These are phyloP conservation scores for Drosophila simulans DNA, from an alignment of 1,140 invertebrate genomes.

Conservation along the genomic window DNA sequence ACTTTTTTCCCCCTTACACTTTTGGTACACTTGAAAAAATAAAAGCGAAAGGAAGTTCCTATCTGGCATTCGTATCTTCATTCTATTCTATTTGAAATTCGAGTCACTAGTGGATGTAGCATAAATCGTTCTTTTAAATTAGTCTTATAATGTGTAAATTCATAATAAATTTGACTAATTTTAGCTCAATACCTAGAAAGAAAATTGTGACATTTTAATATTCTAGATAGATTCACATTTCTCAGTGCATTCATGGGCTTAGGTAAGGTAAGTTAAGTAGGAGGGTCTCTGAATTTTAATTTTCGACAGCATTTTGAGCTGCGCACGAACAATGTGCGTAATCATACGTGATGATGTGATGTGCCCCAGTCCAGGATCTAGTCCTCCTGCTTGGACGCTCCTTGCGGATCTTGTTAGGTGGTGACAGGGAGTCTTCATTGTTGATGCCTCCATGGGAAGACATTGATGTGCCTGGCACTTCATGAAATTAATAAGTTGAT, in stretches of 20 bases:
- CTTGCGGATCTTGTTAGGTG: conserved; percentile 40
- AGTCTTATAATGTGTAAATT: too few relatives aligned
- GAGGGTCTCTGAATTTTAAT: conserved; percentile 83
- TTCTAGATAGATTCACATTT: background rate
- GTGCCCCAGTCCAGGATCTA: conserved; percentile 39
- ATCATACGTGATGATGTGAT: conserved; percentile 83
- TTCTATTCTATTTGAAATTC: too few relatives aligned
- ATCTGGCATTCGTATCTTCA: too few relatives aligned
- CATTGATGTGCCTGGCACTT: conserved; percentile 79
- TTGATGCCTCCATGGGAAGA: conserved; percentile 69
- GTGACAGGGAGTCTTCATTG: conserved; percentile 43
- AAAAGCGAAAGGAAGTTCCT: background rate
- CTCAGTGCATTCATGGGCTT: conserved; percentile 23
- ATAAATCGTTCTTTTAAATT: too few relatives aligned
- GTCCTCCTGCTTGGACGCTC: conserved; percentile 25
- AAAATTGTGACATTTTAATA: too few relatives aligned
- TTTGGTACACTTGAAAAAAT: conserved; percentile 3
- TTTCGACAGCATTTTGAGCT: conserved; percentile 81
- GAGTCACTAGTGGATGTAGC: too few relatives aligned
- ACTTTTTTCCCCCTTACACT: conserved; percentile 37
- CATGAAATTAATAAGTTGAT: conserved; percentile 84
- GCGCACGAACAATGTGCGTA: conserved; percentile 84
- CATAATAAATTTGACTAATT: too few relatives aligned
- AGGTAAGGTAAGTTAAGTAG: conserved; percentile 80
- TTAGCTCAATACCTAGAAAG: too few relatives aligned